A percentile compares a stretch with the other conserved stretches of the same genome.
Evolutionary conservation across 1,140 invertebrate species (phyloP).

Genomic region (Dolichoris vasculosae): DNA sequence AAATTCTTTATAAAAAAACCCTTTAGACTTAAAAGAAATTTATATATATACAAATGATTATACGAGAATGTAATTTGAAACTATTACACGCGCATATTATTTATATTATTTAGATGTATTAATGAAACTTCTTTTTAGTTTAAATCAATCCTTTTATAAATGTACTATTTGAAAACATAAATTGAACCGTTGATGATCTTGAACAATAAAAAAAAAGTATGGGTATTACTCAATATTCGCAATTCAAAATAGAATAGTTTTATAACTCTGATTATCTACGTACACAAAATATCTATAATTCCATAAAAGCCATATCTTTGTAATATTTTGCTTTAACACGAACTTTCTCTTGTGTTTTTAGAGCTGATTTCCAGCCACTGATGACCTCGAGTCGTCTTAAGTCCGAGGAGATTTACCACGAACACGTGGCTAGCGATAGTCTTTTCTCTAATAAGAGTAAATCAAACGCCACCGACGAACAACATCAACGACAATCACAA

Average conservation of each 20-base stretch:
- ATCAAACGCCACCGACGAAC: background rate
- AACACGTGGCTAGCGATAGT: slow-evolving; percentile 62
- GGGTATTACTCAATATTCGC: too few species aligned
- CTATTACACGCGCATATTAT: too few species aligned
- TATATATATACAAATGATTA: too few species aligned
- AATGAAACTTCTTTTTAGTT: too few species aligned
- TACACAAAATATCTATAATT: background rate
- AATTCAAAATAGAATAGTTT: background rate
- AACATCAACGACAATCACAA: slow-evolving; percentile 24
- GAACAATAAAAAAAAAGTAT: too few species aligned
- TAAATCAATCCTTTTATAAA: too few species aligned
- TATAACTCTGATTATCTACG: background rate
- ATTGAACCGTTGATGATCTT: too few species aligned
- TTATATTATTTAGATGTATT: too few species aligned
- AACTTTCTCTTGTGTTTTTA: slow-evolving; percentile 52
- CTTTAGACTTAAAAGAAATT: too few species aligned
- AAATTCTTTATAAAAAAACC: too few species aligned
- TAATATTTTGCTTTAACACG: background rate
- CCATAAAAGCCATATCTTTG: background rate
- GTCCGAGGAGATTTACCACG: slow-evolving; percentile 64
- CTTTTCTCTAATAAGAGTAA: slow-evolving; percentile 54
- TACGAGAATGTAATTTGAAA: too few species aligned
- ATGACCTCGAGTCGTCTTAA: slow-evolving; percentile 62
- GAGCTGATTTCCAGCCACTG: slow-evolving; percentile 58
- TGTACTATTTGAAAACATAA: too few species aligned